Base-by-base conservation (phyloP, 2,888 invertebrate species). In the Helicoverpa assulta region DNA sequence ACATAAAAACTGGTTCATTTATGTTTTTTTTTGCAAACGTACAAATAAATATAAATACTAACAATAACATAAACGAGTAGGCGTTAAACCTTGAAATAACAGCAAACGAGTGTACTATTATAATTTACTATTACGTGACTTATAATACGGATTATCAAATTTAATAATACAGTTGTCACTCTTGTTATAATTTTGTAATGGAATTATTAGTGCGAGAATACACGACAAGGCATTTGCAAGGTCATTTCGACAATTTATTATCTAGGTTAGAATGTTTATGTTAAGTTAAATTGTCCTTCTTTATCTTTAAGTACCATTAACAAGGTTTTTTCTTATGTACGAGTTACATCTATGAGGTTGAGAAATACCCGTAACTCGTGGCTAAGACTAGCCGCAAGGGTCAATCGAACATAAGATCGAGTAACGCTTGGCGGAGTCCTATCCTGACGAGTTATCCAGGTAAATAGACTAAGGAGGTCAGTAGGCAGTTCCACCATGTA, bases 61-160 rank as follows among this genome's bases (percentile, higher is more conserved):
- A 47, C 52, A 56, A 57, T 61, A 59, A 47, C 43, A 55, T 29
- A 40, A 16, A 4, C 61, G 70, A 70, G 63, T 76, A 64, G 60
- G 51, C 55, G 18, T 63, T 50, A 16, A 40, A 54, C 80, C 80
- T 80, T 80, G 79, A 60, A 56, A 67, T 70, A 63, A 14, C 40
- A 54, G 53, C 55, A 61, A 60, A 26, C 47, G 56, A 8, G 29
- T 12, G 14, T 56, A 70, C 43, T 37, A 67, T 59, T 55, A 75
- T n/a, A 51, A 40, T 19, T 26, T 26, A 66, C 47, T 53, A 61
- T 67, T 67, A 77, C 61, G 60, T 70, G 63, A 67, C 53, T 14
- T 16, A 54, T 61, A 62, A 57, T 52, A n/a, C 12, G 10, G n/a
- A 62, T 40, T 62, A 77, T 60, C 47, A 53, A 43, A 58, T 79